Percentiles rank a stretch among this genome's conserved stretches.
These are phyloP conservation scores for Corella eumyota DNA, from an alignment of 23 tunicate species.

Conservation along the genomic window DNA sequence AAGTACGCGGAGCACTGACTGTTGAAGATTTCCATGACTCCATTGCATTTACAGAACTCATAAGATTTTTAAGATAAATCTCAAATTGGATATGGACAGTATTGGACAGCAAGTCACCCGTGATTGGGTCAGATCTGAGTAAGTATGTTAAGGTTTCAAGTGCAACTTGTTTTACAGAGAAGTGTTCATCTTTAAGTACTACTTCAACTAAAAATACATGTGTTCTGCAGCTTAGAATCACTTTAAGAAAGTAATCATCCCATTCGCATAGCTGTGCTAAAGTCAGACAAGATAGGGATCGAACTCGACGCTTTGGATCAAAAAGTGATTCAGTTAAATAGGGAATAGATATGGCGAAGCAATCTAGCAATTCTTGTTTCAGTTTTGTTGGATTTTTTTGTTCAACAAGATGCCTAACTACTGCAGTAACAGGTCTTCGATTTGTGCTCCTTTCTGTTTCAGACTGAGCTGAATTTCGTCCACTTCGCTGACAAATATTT, in stretches of 20 bases:
- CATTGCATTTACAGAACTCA: too few species aligned
- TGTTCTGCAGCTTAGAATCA: not conserved
- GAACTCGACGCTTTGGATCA: not conserved
- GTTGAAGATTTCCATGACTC: too few species aligned
- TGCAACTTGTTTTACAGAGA: not conserved
- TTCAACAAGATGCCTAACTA: not conserved
- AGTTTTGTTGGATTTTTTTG: not conserved
- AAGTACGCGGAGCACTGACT: too few species aligned
- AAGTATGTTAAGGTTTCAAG: too few species aligned
- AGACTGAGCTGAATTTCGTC: not conserved
- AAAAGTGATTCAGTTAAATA: not conserved
- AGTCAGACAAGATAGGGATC: conserved; percentile 4
- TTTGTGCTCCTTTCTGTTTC: too few species aligned
- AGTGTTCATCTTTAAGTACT: not conserved
- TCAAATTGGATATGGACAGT: too few species aligned
- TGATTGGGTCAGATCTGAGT: too few species aligned
- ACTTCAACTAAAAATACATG: conserved; percentile 1
- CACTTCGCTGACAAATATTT: not conserved
- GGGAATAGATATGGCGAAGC: not conserved
- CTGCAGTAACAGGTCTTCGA: not conserved
- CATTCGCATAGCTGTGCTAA: not conserved
- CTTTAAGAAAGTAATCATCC: not conserved
- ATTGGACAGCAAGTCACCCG: too few species aligned
- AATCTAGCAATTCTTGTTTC: not conserved
- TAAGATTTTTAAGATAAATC: too few species aligned